Base-by-base conservation (phyloP, 2,888 invertebrate genomes). In the Sabellastarte sp. region DNA sequence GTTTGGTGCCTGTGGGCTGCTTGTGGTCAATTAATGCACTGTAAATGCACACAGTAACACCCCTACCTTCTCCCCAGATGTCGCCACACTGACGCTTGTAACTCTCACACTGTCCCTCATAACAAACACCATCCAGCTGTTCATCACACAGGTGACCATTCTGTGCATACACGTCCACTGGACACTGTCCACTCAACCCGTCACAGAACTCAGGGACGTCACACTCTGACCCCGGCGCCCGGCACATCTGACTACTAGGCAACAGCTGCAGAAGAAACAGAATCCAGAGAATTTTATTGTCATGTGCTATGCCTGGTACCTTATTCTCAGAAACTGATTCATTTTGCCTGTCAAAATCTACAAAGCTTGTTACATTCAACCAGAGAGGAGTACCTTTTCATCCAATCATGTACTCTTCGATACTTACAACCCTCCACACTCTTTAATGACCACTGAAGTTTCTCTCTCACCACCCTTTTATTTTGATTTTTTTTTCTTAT, bases 131-230 rank as follows among this genome's bases (percentile, higher is more conserved):
- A 20, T 41, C 41, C 10, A 10, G 10, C 60, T 77, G 80, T 59
- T 89, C 90, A 61, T 76, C 79, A 81, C 98, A 98, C 0, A 90
- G 88, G 66, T 90, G 91, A 0, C 98, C 98, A 84, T 98, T 96
- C 85, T 95, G 95, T 78, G 93, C 91, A 85, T 91, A 90, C 1
- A 93, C 89, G 84, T 99, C 95, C 1, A 86, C 78, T 0, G 98
- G 98, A 85, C 98, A 99, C 70, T 91, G 79, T 0, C 97, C 97
- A 50, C 88, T 89, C 58, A 89, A 88, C 0, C 98, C 98, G 63
- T 92, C 90, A 84, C 98, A 99, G 61, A 90, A 89, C 83, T 99
- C 98, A 28, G 95, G 93, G 32, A 99, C 88, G 86, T 99, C 98
- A 84, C 98, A 99, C 80, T 96, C 96, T 82, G 93, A 93, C 66